Conservation (phyloP, 92 coral and sea anemone species). For the Siderastrea siderea region DNA sequence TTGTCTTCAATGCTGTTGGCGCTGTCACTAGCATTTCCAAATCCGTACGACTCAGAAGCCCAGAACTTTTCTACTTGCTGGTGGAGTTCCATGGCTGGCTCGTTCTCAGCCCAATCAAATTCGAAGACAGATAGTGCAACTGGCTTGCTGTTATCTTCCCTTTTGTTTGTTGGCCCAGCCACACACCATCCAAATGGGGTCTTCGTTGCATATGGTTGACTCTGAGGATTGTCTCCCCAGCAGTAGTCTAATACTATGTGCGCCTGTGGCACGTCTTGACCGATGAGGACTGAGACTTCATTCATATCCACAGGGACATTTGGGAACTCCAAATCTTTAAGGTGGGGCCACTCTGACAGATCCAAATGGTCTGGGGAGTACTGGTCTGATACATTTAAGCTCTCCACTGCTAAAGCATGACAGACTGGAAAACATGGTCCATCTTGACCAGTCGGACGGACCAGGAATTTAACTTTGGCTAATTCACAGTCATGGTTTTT, state of each 20-base stretch:
- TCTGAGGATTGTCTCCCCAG: conserved; percentile 68
- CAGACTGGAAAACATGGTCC: conserved; percentile 37
- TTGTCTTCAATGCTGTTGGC: conserved; percentile 54
- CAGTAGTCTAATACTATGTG: conserved; percentile 65
- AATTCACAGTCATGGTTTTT: conserved; percentile 38
- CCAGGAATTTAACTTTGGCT: conserved; percentile 13
- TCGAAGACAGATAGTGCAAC: conserved; percentile 60
- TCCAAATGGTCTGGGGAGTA: conserved; percentile 61
- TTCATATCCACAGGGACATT: background rate
- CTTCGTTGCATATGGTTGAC: conserved; percentile 65
- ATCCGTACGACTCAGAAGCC: conserved; percentile 60
- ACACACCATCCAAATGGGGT: conserved; percentile 46
- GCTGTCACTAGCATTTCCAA: conserved; percentile 31
- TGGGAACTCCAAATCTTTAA: conserved; percentile 45
- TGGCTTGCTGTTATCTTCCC: conserved; percentile 43
- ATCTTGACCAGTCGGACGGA: conserved; percentile 1
- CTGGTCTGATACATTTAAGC: conserved; percentile 41
- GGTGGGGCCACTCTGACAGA: conserved; percentile 59
- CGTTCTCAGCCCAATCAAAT: conserved; percentile 34
- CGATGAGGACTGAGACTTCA: conserved; percentile 54
- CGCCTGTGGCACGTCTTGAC: conserved; percentile 73
- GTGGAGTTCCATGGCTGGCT: conserved; percentile 26
- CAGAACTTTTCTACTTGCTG: conserved; percentile 70
- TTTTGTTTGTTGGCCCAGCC: conserved; percentile 64
- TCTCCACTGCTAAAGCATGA: conserved; percentile 55